phyloP scores from a whole-genome alignment of 2,797 vertebrate genomes.

The Falco peregrinus region DNA sequence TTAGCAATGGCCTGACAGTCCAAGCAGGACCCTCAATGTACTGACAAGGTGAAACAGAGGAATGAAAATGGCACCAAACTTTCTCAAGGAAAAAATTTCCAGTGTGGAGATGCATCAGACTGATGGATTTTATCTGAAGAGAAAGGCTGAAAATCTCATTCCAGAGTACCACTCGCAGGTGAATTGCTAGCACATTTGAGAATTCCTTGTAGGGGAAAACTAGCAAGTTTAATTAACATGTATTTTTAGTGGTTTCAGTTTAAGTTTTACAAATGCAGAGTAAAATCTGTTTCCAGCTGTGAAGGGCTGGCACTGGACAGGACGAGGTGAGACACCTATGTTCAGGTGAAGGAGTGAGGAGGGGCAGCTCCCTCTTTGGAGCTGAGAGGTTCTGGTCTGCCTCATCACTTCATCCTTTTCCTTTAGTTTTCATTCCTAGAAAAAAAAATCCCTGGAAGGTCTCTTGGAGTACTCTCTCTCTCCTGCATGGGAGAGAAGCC shows the following conservation, averaged over 20 bases:
- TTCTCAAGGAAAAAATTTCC: not conserved
- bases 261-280: not conserved
- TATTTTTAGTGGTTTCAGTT: not conserved
- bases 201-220: not conserved
- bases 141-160: not conserved
- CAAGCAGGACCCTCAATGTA: not conserved
- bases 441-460: not conserved
- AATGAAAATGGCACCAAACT: not conserved
- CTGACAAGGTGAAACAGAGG: not conserved
- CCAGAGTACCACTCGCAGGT: not conserved
- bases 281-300: not conserved
- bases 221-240: not conserved
- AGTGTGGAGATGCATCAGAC: not conserved
- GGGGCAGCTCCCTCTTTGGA: not conserved
- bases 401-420: not conserved
- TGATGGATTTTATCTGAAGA: not conserved
- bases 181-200: not conserved
- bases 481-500: not conserved
- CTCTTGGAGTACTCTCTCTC: not conserved
- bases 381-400: not conserved
- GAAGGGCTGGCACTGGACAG: not conserved
- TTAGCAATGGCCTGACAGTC: not conserved
- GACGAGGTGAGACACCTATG: rapidly evolving
- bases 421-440: not conserved
- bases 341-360: not conserved